A percentile compares a stretch with the other conserved stretches of the same genome.
Evolutionary conservation across 2,797 vertebrate genomes (phyloP).

Genomic region (Vultur gryphus): DNA sequence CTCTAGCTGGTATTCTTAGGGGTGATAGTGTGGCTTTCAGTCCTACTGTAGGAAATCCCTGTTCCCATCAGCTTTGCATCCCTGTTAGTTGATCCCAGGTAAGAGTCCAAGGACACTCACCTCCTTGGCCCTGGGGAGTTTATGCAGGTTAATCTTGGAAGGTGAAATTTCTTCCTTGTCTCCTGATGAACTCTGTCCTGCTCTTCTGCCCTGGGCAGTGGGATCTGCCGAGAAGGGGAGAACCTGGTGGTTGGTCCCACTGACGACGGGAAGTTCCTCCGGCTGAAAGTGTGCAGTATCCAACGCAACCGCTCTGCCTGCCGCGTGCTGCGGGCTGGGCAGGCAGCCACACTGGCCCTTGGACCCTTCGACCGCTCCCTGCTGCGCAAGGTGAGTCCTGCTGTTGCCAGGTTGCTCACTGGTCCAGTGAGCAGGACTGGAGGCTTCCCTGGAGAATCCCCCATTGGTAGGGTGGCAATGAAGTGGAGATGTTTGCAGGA

Average conservation of each 20-base stretch:
- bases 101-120: not conserved
- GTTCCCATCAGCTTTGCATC: not conserved
- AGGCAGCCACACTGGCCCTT: constrained; percentile 93
- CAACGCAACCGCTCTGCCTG: constrained; percentile 96
- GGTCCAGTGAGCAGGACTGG: not conserved
- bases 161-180: not conserved
- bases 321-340: constrained; percentile 91
- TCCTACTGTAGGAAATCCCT: not conserved
- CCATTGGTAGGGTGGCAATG: not conserved
- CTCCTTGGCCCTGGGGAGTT: not conserved
- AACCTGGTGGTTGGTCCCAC: constrained; percentile 93
- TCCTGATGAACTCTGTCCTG: not conserved
- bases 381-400: constrained; percentile 87
- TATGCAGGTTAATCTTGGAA: not conserved
- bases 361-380: constrained; percentile 91
- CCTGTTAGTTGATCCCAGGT: not conserved
- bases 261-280: constrained; percentile 87
- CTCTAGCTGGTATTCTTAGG: not conserved
- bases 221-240: constrained; percentile 96
- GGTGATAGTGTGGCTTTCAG: not conserved
- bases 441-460: not conserved
- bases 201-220: constrained; percentile 73
- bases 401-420: not conserved
- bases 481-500: not conserved
- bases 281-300: constrained; percentile 91